A percentile compares a stretch with the other conserved stretches of the same genome.
phyloP scores from a whole-genome alignment of 1,140 invertebrate genomes.

The Sitobion miscanthi region DNA sequence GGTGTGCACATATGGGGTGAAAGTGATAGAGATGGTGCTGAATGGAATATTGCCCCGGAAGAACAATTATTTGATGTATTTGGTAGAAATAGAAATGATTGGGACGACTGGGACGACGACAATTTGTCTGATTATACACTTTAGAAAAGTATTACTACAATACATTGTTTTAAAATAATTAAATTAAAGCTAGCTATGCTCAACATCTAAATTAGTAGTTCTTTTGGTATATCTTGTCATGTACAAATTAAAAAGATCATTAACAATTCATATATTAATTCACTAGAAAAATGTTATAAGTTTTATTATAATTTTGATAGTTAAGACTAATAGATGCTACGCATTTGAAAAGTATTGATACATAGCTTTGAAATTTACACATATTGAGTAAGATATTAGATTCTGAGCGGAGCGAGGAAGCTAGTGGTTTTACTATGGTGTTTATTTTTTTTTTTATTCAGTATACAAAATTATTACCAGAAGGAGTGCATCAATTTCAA shows the following conservation, averaged over 20 bases:
- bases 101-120: slow-evolving; percentile 21
- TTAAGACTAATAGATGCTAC: not conserved
- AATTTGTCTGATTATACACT: not conserved
- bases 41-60: slow-evolving; percentile 36
- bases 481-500: too few species aligned
- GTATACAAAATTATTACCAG: too few species aligned
- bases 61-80: slow-evolving; percentile 20
- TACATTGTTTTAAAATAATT: not conserved
- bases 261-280: not conserved
- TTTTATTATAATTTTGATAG: not conserved
- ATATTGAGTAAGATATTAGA: not conserved
- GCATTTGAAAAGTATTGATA: not conserved
- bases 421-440: too few species aligned
- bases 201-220: not conserved
- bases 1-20: slow-evolving; percentile 2
- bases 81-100: slow-evolving; percentile 47
- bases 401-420: too few species aligned
- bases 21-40: not conserved
- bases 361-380: not conserved
- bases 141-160: not conserved
- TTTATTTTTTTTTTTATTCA: too few species aligned
- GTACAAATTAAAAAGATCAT: not conserved
- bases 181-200: not conserved
- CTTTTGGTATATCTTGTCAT: not conserved
- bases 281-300: not conserved